These are phyloP conservation scores for Brachyhypopomus gauderio DNA, from an alignment of 2,113 vertebrate genomes.

Conservation along the genomic window DNA sequence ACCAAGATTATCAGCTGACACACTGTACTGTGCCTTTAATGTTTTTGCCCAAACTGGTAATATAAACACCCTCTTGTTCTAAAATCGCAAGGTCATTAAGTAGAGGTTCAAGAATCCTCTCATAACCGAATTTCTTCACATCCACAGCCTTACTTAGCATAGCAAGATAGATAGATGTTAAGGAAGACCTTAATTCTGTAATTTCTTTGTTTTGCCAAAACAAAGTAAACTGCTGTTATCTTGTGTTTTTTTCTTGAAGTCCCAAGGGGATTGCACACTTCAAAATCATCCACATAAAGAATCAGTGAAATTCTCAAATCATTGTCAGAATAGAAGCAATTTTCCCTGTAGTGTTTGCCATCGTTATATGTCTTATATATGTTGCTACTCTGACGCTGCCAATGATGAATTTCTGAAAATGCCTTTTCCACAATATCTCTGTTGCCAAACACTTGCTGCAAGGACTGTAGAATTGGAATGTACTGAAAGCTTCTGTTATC, in stretches of 20 bases:
- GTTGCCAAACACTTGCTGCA: neutral
- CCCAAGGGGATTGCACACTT: slow-evolving; percentile 25
- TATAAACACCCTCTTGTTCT: slow-evolving; percentile 26
- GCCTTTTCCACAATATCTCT: neutral
- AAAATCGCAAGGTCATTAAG: slow-evolving; percentile 21
- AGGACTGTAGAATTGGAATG: slow-evolving; percentile 10
- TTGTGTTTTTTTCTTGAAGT: slow-evolving; percentile 30
- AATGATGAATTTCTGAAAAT: slow-evolving; percentile 3
- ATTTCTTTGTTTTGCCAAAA: slow-evolving; percentile 33
- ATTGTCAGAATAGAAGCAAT: slow-evolving; percentile 14
- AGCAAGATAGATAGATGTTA: slow-evolving; percentile 15
- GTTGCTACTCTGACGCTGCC: neutral
- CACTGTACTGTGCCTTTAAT: slow-evolving; percentile 22
- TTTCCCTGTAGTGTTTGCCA: neutral
- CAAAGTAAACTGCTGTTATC: slow-evolving; percentile 36
- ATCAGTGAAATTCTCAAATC: slow-evolving; percentile 4
- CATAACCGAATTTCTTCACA: slow-evolving; percentile 30
- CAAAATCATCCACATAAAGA: neutral
- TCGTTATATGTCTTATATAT: neutral
- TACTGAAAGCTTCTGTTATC: slow-evolving; percentile 7
- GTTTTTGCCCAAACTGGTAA: slow-evolving; percentile 14
- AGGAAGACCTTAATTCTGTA: slow-evolving; percentile 8
- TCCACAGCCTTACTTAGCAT: slow-evolving; percentile 18
- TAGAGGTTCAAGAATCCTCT: slow-evolving; percentile 19
- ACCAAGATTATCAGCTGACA: slow-evolving; percentile 5